Conservation (phyloP, 2,888 invertebrate species). For the Caenorhabditis sulstoni region DNA sequence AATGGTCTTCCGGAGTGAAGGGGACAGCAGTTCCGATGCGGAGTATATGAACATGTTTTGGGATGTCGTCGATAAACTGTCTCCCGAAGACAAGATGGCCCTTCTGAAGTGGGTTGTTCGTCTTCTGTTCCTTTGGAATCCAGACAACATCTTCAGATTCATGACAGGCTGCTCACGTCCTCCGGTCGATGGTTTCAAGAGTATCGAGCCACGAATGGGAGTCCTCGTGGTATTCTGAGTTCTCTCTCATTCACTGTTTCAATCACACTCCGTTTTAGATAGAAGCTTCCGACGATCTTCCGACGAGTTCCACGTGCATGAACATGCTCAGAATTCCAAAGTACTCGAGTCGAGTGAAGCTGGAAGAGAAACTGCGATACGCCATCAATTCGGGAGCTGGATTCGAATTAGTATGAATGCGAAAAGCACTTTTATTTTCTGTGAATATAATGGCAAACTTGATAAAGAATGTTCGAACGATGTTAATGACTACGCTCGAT, state of each 20-base stretch:
- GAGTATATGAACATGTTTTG: constrained; percentile 92
- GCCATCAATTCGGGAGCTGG: constrained; percentile 67
- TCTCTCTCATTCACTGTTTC: constrained; percentile 2
- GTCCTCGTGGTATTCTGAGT: constrained; percentile 85
- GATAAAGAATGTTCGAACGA: no score
- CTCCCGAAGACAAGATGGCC: constrained; percentile 86
- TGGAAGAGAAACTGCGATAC: constrained; percentile 62
- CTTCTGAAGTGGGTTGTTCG: constrained; percentile 87
- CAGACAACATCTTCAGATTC: constrained; percentile 45
- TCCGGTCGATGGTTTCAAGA: constrained; percentile 94
- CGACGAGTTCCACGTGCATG: constrained; percentile 98
- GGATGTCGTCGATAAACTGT: constrained; percentile 90
- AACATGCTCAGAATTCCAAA: constrained; percentile 94
- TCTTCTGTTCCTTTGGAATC: background rate
- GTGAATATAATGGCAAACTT: no score
- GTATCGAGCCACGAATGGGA: constrained; percentile 94
- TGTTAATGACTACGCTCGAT: no score
- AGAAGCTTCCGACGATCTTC: constrained; percentile 84
- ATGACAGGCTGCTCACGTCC: constrained; percentile 94
- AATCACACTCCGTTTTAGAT: constrained; percentile 15
- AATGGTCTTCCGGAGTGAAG: constrained; percentile 3
- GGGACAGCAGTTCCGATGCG: constrained; percentile 84
- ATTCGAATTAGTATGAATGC: constrained; percentile 54
- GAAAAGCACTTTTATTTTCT: background rate
- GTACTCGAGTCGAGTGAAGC: constrained; percentile 40